Percentiles rank a stretch among this genome's conserved stretches.
Conservation (phyloP, 2,797 vertebrate species). For the Sebastes melanostomus region DNA sequence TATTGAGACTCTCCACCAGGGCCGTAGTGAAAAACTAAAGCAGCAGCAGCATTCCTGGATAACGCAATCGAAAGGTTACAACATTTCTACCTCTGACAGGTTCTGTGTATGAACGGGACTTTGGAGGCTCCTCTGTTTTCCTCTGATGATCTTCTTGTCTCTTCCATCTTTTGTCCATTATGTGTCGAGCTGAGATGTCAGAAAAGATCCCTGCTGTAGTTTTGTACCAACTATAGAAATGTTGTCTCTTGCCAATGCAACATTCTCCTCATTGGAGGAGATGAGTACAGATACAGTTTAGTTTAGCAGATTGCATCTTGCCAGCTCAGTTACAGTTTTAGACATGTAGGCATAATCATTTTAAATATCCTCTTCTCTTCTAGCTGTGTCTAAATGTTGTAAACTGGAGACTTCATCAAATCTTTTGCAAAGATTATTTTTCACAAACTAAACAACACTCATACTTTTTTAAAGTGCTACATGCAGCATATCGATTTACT, state of each 20-base stretch:
- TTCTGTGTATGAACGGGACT: conserved; percentile 17
- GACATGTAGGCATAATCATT: conserved; percentile 6
- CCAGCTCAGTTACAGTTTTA: conserved; percentile 37
- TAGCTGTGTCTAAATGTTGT: background rate
- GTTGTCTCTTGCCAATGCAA: conserved; percentile 1
- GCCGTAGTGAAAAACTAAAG: conserved; percentile 4
- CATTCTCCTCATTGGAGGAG: background rate
- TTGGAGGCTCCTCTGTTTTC: conserved; percentile 9
- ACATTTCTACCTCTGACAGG: conserved; percentile 27
- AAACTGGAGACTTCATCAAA: background rate
- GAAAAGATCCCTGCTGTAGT: background rate
- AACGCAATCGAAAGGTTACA: conserved; percentile 43
- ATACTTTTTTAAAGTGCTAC: background rate
- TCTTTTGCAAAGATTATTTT: background rate
- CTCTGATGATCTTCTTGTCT: conserved; percentile 35
- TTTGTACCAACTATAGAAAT: background rate
- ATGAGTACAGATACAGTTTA: background rate
- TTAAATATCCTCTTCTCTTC: conserved; percentile 4
- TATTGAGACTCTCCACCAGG: background rate
- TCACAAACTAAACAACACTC: background rate
- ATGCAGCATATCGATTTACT: background rate
- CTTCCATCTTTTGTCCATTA: conserved; percentile 36
- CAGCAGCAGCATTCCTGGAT: conserved; percentile 3
- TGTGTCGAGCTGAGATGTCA: conserved; percentile 13
- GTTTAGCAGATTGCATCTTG: conserved; percentile 24